phyloP scores from a whole-genome alignment of 2,888 invertebrate genomes.

The Noctua janthe region DNA sequence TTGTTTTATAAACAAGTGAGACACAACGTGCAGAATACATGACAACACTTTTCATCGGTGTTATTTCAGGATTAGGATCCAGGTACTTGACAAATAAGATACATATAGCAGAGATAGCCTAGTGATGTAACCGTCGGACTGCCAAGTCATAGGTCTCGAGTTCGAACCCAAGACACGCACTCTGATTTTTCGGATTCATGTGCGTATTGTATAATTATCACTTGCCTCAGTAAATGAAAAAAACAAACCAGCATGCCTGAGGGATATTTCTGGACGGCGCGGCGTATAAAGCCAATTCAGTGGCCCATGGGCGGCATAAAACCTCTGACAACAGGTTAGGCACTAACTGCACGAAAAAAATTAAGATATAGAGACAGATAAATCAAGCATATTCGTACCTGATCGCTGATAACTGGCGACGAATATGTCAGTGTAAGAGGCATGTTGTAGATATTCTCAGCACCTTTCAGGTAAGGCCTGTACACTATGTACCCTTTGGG shows the following conservation, averaged over 20 bases:
- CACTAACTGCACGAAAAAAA: too few species aligned
- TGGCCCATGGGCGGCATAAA: too few species aligned
- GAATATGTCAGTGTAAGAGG: constrained; percentile 91
- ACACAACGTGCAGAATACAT: not conserved
- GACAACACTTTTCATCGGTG: not conserved
- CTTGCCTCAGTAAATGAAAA: too few species aligned
- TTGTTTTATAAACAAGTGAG: not conserved
- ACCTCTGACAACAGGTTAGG: too few species aligned
- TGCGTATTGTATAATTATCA: too few species aligned
- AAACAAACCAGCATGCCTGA: too few species aligned
- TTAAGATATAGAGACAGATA: not conserved
- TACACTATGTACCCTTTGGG: constrained; percentile 54
- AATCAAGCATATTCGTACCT: constrained; percentile 78
- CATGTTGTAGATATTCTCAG: constrained; percentile 91
- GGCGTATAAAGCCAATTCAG: too few species aligned
- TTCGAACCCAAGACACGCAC: too few species aligned
- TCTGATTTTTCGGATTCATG: too few species aligned
- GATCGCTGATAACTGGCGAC: constrained; percentile 92
- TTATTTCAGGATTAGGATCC: not conserved
- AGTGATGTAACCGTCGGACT: too few species aligned
- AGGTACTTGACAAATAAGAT: not conserved
- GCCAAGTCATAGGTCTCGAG: too few species aligned
- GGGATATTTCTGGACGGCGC: too few species aligned
- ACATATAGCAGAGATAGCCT: not conserved
- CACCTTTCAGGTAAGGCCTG: constrained; percentile 77